These are phyloP conservation scores for Heliocidaris tuberculata DNA, from an alignment of 35 echinoderm and acorn worm genomes.

Conservation along the genomic window DNA sequence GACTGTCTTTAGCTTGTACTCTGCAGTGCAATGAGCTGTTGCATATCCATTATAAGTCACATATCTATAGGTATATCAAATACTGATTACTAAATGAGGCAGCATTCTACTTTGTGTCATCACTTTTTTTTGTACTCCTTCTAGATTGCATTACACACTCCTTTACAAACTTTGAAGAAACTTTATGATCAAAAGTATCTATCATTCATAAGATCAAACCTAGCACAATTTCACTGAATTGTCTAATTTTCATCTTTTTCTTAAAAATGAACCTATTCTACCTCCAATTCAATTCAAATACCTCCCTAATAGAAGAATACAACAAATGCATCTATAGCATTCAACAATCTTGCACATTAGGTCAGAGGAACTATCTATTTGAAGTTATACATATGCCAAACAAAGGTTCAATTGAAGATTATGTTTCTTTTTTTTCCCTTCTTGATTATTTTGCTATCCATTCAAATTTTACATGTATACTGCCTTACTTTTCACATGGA, in stretches of 20 bases:
- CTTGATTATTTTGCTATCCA: background rate
- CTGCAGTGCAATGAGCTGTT: constrained; percentile 8
- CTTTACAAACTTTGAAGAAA: background rate
- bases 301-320: too few relatives aligned
- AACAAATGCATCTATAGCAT: too few relatives aligned
- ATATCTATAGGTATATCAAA: background rate
- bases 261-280: too few relatives aligned
- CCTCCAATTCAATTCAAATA: too few relatives aligned
- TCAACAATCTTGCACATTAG: too few relatives aligned
- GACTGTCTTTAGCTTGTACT: background rate
- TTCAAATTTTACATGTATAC: background rate
- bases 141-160: background rate
- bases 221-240: background rate
- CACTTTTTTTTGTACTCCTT: background rate
- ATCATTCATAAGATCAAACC: background rate
- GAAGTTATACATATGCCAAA: background rate
- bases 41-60: background rate
- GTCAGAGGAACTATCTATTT: background rate
- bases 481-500: background rate
- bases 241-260: too few relatives aligned
- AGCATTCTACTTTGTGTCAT: background rate
- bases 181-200: background rate
- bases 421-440: background rate
- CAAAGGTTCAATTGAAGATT: background rate
- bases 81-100: constrained; percentile 10